phyloP scores from a whole-genome alignment of 2,113 vertebrate species.

The Octodon degus region DNA sequence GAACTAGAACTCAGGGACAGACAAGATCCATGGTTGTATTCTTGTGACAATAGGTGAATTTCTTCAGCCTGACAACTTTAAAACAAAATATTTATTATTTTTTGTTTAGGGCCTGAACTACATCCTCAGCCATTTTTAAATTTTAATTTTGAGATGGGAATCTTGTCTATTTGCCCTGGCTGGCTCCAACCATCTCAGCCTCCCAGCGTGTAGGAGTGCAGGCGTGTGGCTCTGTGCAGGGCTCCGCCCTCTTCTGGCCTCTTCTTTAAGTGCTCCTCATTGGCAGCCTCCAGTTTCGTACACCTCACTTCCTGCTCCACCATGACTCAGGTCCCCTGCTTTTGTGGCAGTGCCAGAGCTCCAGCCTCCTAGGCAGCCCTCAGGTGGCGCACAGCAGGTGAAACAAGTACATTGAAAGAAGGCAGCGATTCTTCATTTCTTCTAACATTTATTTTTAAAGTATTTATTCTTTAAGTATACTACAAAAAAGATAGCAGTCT shows the following conservation, averaged over 20 bases:
- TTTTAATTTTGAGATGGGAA: neutral
- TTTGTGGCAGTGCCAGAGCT: neutral
- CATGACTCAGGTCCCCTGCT: too few relatives aligned
- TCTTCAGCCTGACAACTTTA: neutral
- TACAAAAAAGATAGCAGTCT: neutral
- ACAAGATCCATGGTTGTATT: neutral
- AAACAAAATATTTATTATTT: neutral
- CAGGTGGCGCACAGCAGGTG: neutral
- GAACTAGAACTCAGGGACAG: neutral
- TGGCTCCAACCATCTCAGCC: neutral
- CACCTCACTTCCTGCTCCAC: too few relatives aligned
- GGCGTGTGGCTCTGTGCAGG: neutral
- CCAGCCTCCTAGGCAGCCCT: neutral
- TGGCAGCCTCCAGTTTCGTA: neutral
- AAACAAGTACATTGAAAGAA: neutral
- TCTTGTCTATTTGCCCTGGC: neutral
- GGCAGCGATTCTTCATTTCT: neutral
- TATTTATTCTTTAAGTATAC: neutral
- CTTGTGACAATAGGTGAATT: neutral
- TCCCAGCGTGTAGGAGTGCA: neutral
- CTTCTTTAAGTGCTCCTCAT: neutral
- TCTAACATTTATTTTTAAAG: neutral
- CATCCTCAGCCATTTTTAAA: neutral
- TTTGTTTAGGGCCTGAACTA: neutral
- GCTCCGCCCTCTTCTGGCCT: neutral